phyloP scores from a whole-genome alignment of 2,888 invertebrate species.

The Archips crataeganus region DNA sequence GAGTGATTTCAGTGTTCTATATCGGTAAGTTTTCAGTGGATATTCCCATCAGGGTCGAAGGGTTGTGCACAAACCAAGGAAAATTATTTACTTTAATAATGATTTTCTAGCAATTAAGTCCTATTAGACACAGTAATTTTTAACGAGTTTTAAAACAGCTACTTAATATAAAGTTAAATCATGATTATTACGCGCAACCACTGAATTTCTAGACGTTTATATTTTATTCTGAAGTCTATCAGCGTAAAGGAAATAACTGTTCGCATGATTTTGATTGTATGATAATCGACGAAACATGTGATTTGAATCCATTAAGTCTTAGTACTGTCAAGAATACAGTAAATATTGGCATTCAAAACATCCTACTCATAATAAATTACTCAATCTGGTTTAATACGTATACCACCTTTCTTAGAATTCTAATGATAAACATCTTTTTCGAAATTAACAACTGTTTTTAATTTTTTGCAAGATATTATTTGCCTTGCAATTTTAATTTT shows the following conservation, averaged over 20 bases:
- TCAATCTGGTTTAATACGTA: conserved; percentile 6
- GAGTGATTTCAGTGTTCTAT: not conserved
- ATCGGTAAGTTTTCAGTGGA: not conserved
- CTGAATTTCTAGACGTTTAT: not conserved
- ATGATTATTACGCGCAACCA: too few relatives aligned
- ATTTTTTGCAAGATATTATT: too few relatives aligned
- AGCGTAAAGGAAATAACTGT: conserved; percentile 35
- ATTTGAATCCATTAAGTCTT: conserved; percentile 59
- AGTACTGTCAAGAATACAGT: conserved; percentile 21
- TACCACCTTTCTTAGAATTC: not conserved
- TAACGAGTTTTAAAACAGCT: not conserved
- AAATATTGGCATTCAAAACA: conserved; percentile 16
- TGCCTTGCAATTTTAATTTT: too few relatives aligned
- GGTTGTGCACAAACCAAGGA: not conserved
- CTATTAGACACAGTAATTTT: too few relatives aligned
- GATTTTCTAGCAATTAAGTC: not conserved
- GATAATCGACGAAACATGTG: conserved; percentile 63
- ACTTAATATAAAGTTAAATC: not conserved
- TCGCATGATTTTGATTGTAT: conserved; percentile 51
- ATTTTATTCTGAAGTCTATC: conserved; percentile 15
- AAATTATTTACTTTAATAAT: too few relatives aligned
- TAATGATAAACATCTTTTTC: too few relatives aligned
- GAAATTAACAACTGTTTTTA: too few relatives aligned
- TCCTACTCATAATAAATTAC: conserved; percentile 23
- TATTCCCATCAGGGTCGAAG: not conserved